These are phyloP conservation scores for Conopomorpha cramerella DNA, from an alignment of 1,140 invertebrate species.

Conservation along the genomic window DNA sequence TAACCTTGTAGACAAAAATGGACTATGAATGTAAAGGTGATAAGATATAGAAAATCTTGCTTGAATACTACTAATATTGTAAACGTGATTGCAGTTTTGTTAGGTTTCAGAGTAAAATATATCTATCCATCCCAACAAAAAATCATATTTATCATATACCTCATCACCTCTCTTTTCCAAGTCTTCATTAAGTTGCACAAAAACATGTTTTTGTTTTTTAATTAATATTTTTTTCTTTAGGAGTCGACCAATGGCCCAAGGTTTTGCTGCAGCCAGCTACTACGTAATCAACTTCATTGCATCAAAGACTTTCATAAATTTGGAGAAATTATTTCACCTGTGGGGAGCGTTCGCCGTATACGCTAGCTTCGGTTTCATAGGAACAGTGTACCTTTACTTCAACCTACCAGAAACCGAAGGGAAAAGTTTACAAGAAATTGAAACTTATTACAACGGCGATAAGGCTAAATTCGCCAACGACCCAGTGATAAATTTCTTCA, in stretches of 20 bases:
- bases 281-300: constrained; percentile 67
- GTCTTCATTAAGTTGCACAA: too few relatives aligned
- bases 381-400: constrained; percentile 64
- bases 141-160: too few relatives aligned
- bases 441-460: constrained; percentile 61
- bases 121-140: too few relatives aligned
- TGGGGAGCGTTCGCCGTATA: constrained; percentile 68
- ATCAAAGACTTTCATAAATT: constrained; percentile 65
- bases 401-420: constrained; percentile 83
- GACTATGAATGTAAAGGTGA: too few relatives aligned
- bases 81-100: too few relatives aligned
- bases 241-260: constrained; percentile 62
- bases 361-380: constrained; percentile 61
- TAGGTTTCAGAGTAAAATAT: too few relatives aligned
- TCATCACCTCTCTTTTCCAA: too few relatives aligned
- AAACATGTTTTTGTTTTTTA: too few relatives aligned
- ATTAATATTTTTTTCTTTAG: constrained; percentile 24
- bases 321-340: constrained; percentile 52
- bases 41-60: too few relatives aligned
- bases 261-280: constrained; percentile 60
- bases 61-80: too few relatives aligned
- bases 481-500: constrained; percentile 34
- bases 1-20: too few relatives aligned
- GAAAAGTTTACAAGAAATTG: constrained; percentile 75
- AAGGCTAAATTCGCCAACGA: constrained; percentile 41